These are phyloP conservation scores for Pyxicephalus adspersus DNA, from an alignment of 2,113 vertebrate species.

Conservation along the genomic window DNA sequence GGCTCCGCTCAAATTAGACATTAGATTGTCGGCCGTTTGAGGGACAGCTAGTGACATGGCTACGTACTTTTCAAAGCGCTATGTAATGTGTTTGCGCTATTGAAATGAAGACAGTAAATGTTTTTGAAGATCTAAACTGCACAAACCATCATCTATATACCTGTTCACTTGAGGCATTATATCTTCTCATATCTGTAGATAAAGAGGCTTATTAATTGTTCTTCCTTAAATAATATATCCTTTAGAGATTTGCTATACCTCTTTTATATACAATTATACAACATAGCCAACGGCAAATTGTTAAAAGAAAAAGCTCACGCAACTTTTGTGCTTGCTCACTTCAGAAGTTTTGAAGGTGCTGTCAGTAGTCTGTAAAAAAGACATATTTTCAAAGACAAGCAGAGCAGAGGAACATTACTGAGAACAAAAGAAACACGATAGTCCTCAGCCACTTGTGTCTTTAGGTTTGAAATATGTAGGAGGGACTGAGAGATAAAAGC, in stretches of 20 bases:
- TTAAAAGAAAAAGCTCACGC: not conserved
- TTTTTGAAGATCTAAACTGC: too few species aligned
- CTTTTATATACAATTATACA: not conserved
- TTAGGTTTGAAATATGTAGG: not conserved
- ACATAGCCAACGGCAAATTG: constrained; percentile 14
- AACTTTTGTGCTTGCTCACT: not conserved
- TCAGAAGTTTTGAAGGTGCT: constrained; percentile 28
- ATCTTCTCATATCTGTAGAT: too few species aligned
- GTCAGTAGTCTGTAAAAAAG: not conserved
- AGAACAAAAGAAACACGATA: constrained; percentile 16
- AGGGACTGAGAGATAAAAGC: constrained; percentile 3
- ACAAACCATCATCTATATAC: too few species aligned
- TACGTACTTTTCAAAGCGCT: too few species aligned
- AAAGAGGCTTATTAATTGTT: too few species aligned
- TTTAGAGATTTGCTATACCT: not conserved
- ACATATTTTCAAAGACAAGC: constrained; percentile 1
- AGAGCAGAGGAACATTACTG: not conserved
- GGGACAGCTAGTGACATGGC: too few species aligned
- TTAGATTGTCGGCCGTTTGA: too few species aligned
- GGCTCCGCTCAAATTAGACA: too few species aligned
- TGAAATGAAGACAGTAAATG: too few species aligned
- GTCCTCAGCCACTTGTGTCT: not conserved
- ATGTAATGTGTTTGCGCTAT: too few species aligned
- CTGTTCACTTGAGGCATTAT: too few species aligned
- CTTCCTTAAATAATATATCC: too few species aligned